Evolutionary conservation across 2,888 invertebrate genomes (phyloP), one percentile per base, ranked within the genome.

Genomic region (Drosophila melanosoma): DNA sequence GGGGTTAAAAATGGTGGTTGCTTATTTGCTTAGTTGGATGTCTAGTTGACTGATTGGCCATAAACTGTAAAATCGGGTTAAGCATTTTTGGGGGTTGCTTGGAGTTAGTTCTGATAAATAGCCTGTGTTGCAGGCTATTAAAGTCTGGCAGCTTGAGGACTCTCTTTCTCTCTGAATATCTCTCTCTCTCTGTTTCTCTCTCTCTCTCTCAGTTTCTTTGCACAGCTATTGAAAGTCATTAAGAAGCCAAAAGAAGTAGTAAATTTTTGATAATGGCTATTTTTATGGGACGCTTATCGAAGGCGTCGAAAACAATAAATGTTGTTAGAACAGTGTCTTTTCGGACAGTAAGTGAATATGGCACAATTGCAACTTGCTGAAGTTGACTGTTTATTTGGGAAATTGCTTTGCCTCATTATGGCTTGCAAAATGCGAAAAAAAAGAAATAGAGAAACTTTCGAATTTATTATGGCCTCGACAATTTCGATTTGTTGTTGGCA

Each of bases 201-300:
- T 0, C 29, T 20, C 1, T 33, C 32, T 5, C 2, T 17, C 6
- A 36, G 1, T n/a, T 36, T 26, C 12, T 3, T 1, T 1, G 20
- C 7, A 35, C 29, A 12, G n/a, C 67, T 33, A 61, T 61, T 60
- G 59, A 45, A 49, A 74, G 66, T 83, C 86, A 86, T 86, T 84
- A 83, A 77, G 63, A 66, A 71, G 68, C 57, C 74, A 59, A 69
- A 58, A 40, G 59, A 11, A 69, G 69, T 74, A 64, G 74, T 71
- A 71, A 67, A 83, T 75, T 54, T 70, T 82, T 64, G 79, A 76
- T 84, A 89, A 87, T 82, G 70, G 56, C 65, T 56, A 66, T 73
- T 79, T 88, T 83, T 72, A 79, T 79, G 82, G 82, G 70, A 60
- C 81, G 63, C 72, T 85, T 83, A 84, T 85, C 76, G 73, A 53